A percentile compares a stretch with the other conserved stretches of the same genome.
phyloP scores from a whole-genome alignment of 2,797 vertebrate genomes.

The Lacerta viridis region DNA sequence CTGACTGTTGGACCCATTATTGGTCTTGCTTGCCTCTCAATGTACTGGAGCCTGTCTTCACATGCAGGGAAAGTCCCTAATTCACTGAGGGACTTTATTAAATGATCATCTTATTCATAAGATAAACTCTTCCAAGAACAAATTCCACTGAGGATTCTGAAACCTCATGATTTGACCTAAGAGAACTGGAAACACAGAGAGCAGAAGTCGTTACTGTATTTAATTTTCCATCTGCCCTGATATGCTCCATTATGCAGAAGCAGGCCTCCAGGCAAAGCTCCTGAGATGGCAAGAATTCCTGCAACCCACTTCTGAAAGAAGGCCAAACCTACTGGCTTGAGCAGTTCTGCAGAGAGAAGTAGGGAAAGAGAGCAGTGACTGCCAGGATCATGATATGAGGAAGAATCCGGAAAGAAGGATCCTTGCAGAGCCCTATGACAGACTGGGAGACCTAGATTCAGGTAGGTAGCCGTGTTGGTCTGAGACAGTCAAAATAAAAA shows the following conservation, averaged over 20 bases:
- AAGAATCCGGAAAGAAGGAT: background rate
- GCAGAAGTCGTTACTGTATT: background rate
- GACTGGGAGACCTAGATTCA: background rate
- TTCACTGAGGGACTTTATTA: no score
- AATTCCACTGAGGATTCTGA: background rate
- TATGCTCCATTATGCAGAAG: background rate
- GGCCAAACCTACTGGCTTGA: conserved; percentile 3
- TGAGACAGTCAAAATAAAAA: no score
- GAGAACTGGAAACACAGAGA: background rate
- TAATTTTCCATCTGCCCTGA: background rate
- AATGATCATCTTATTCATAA: no score
- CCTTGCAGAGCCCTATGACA: background rate
- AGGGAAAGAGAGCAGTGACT: background rate
- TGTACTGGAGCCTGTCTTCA: no score
- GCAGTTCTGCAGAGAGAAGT: background rate
- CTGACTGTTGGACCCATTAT: no score
- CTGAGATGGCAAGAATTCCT: conserved; percentile 4
- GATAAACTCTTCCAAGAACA: background rate
- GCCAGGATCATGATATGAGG: background rate
- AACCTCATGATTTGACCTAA: background rate
- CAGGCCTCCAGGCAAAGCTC: background rate
- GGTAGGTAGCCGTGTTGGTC: no score
- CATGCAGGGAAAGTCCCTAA: no score
- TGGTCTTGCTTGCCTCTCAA: no score
- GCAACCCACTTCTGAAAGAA: conserved; percentile 8